Evolutionary conservation across 2,797 vertebrate genomes (phyloP).

Genomic region (Syngnathus rostellatus): DNA sequence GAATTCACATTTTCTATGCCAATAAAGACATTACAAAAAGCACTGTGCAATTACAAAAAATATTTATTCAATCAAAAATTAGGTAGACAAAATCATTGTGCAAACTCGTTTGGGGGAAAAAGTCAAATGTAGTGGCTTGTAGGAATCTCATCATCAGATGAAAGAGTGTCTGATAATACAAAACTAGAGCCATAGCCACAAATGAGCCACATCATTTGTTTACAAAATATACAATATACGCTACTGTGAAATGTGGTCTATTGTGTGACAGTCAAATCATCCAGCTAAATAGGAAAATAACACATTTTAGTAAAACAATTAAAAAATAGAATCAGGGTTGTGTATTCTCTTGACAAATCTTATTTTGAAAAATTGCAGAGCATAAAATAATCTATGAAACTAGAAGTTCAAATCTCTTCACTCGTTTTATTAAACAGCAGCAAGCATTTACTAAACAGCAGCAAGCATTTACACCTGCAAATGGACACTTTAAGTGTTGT

Average conservation of each 20-base stretch:
- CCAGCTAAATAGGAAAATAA: not conserved
- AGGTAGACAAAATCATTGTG: constrained; percentile 51
- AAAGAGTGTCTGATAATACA: not conserved
- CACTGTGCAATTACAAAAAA: constrained; percentile 51
- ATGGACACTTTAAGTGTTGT: not conserved
- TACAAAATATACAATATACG: constrained; percentile 44
- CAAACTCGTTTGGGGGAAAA: constrained; percentile 19
- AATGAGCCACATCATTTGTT: constrained; percentile 25
- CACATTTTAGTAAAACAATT: not conserved
- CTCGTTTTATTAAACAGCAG: not conserved
- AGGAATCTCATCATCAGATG: not conserved
- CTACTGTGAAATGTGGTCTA: constrained; percentile 26
- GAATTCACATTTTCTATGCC: not conserved
- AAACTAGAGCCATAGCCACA: not conserved
- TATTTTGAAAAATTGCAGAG: not conserved
- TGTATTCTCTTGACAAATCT: not conserved
- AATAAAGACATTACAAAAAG: not conserved
- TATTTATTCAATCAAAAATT: constrained; percentile 61
- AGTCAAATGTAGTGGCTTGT: constrained; percentile 10
- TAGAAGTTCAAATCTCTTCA: not conserved
- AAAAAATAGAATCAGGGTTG: not conserved
- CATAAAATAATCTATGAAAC: not conserved
- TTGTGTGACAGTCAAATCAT: not conserved
- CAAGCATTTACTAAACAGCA: not conserved
- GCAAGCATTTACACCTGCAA: not conserved